Conservation (phyloP, 2,888 invertebrate species). For the Chrysolina oricalcia region DNA sequence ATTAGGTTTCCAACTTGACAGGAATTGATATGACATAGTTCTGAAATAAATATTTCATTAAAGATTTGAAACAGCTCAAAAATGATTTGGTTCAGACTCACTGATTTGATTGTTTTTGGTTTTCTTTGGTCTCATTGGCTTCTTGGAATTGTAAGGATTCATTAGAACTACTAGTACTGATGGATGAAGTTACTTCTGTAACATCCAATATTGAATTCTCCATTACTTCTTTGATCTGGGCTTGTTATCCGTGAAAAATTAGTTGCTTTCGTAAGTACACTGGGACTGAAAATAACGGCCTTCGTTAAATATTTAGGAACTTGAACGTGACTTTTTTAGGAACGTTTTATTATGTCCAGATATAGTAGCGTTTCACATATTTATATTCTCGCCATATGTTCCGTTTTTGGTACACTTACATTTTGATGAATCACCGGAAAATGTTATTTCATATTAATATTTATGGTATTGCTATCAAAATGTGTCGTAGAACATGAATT, state of each 20-base stretch:
- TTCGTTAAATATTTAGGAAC: constrained; percentile 2
- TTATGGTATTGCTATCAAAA: not conserved
- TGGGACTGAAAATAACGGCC: constrained; percentile 1
- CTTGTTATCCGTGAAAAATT: not conserved
- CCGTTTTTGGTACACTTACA: not conserved
- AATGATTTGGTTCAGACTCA: constrained; percentile 35
- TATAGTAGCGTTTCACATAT: not conserved
- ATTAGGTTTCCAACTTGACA: not conserved
- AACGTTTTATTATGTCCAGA: not conserved
- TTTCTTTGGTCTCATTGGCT: constrained; percentile 22
- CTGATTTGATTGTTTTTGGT: constrained; percentile 32
- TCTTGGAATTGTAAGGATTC: constrained; percentile 50
- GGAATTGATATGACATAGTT: too few species aligned
- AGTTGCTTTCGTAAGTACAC: not conserved
- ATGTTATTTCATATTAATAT: constrained; percentile 4
- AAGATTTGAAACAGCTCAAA: not conserved
- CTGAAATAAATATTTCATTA: too few species aligned
- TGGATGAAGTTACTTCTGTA: not conserved
- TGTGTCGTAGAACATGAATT: not conserved
- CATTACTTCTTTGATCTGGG: not conserved
- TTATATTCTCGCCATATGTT: constrained; percentile 9
- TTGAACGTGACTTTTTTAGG: constrained; percentile 1
- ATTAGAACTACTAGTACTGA: constrained; percentile 48
- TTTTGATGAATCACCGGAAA: constrained; percentile 9
- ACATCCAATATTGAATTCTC: not conserved